Evolutionary conservation across 2,113 vertebrate genomes (phyloP).

Genomic region (Muscicapa adusta): DNA sequence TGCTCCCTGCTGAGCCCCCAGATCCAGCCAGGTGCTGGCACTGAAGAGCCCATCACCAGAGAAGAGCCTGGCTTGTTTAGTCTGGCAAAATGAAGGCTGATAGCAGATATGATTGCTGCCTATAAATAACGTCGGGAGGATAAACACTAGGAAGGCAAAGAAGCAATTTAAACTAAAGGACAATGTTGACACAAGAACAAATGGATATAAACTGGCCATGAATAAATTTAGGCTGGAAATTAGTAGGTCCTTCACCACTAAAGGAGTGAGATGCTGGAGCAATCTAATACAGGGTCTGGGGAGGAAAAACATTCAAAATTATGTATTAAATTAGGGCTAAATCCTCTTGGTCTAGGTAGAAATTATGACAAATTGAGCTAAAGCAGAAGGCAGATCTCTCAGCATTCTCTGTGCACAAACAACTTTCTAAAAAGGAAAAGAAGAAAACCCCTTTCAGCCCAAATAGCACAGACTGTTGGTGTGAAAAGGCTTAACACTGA

Average conservation of each 20-base stretch:
- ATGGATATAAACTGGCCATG: conserved; percentile 20
- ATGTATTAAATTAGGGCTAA: background rate
- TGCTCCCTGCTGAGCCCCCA: background rate
- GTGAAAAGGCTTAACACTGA: background rate
- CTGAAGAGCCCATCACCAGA: conserved; percentile 9
- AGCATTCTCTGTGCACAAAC: background rate
- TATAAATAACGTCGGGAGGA: conserved; percentile 50
- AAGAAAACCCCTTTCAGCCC: background rate
- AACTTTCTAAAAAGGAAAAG: background rate
- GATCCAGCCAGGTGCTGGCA: background rate
- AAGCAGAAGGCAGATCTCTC: background rate
- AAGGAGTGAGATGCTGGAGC: background rate
- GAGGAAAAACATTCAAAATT: background rate
- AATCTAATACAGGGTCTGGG: background rate
- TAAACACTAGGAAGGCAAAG: conserved; percentile 48
- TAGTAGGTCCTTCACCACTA: background rate
- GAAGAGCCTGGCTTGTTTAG: conserved; percentile 42
- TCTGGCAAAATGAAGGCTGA: conserved; percentile 32
- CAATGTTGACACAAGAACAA: conserved; percentile 43
- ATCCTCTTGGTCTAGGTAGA: background rate
- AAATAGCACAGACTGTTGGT: background rate
- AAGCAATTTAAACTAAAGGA: conserved; percentile 50
- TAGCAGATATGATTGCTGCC: conserved; percentile 45
- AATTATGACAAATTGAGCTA: background rate
- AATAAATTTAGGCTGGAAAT: conserved; percentile 45